These are phyloP conservation scores for Urocynchramus pylzowi DNA, from an alignment of 2,113 vertebrate species.

Conservation along the genomic window DNA sequence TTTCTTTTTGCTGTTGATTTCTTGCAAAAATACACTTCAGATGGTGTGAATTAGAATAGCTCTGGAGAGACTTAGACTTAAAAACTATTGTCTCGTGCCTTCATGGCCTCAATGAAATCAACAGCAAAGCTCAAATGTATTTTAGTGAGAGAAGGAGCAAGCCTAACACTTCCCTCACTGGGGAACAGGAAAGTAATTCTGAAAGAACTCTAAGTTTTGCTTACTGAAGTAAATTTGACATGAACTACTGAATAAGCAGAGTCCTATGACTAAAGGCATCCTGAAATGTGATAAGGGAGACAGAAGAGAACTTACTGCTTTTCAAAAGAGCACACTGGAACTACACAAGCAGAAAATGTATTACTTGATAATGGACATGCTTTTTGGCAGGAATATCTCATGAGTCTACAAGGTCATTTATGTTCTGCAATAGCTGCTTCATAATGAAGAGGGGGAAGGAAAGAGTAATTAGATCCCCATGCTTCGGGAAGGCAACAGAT, in stretches of 20 bases:
- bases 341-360: constrained; percentile 58
- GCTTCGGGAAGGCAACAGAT: constrained; percentile 47
- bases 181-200: background rate
- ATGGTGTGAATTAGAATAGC: background rate
- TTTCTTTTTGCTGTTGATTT: background rate
- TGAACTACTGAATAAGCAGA: constrained; percentile 55
- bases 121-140: background rate
- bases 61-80: background rate
- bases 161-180: background rate
- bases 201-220: background rate
- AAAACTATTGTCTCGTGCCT: background rate
- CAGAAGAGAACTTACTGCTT: constrained; percentile 46
- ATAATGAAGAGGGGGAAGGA: background rate
- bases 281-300: constrained; percentile 58
- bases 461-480: constrained; percentile 43
- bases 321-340: constrained; percentile 39
- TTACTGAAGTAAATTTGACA: constrained; percentile 40
- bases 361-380: constrained; percentile 56
- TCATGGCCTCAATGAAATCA: background rate
- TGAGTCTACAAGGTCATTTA: constrained; percentile 49
- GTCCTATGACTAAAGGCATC: constrained; percentile 52
- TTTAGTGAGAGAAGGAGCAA: background rate
- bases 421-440: constrained; percentile 41
- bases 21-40: background rate
- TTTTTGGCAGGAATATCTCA: constrained; percentile 48